These are phyloP conservation scores for Ligdia adustata DNA, from an alignment of 2,888 invertebrate species.

Conservation along the genomic window DNA sequence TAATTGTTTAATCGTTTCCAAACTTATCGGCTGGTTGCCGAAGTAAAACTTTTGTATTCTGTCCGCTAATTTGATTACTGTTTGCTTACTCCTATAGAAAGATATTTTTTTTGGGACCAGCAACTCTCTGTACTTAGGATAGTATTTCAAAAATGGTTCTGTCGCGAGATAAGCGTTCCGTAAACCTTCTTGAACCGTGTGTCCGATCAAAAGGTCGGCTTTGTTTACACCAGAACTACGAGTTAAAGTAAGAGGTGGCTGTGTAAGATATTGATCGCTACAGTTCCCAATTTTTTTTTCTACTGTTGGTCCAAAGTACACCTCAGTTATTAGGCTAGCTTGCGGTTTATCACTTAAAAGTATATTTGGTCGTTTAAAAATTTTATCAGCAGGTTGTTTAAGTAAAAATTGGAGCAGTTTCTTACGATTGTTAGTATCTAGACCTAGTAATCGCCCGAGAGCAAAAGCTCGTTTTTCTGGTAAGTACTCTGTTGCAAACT, in stretches of 20 bases:
- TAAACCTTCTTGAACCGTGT: constrained; percentile 23
- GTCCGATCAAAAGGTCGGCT: constrained; percentile 25
- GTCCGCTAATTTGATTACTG: constrained; percentile 13
- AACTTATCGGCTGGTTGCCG: constrained; percentile 12
- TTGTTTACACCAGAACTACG: constrained; percentile 12
- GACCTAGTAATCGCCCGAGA: constrained; percentile 40
- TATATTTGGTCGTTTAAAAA: constrained; percentile 17
- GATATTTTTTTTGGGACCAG: constrained; percentile 18
- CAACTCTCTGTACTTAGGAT: constrained; percentile 11
- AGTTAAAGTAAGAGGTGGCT: background rate
- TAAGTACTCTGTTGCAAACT: constrained; percentile 12
- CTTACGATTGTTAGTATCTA: constrained; percentile 33
- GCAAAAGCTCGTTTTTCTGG: constrained; percentile 36
- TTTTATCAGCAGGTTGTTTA: constrained; percentile 17
- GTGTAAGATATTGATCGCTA: constrained; percentile 13
- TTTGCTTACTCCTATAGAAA: constrained; percentile 1
- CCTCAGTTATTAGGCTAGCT: background rate
- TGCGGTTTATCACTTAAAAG: constrained; percentile 17
- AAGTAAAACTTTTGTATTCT: constrained; percentile 17
- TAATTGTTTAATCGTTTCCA: constrained; percentile 10
- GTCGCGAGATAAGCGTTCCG: background rate
- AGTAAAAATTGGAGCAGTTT: constrained; percentile 22
- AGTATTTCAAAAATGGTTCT: constrained; percentile 9
- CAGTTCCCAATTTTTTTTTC: constrained; percentile 22
- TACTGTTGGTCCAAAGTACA: constrained; percentile 25